Evolutionary conservation across 2,888 invertebrate genomes (phyloP), one percentile per base, ranked within the genome.

Genomic region (Drosophila monieri): DNA sequence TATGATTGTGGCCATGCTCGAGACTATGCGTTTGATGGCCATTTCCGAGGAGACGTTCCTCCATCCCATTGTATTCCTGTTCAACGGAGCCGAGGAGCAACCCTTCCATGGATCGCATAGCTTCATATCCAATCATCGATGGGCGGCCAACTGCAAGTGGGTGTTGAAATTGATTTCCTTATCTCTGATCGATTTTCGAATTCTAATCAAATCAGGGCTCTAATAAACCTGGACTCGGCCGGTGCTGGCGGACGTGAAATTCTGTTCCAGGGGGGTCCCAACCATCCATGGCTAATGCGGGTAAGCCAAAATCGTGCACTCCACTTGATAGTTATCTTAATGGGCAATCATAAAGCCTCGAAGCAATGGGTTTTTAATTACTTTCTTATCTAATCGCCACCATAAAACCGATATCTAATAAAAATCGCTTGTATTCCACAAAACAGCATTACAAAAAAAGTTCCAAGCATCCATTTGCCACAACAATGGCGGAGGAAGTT

Each of bases 171-270:
- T 6, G 9, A 0, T 14, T 2, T n/a, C 8, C 1, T 23, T 23
- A 15, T 10, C 8, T 37, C 1, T 14, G 10, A 32, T 2, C 0
- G 8, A 1, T 9, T 9, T 12, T 10, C 6, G 2, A 41, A 15
- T 27, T 43, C 3, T 37, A 14, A n/a, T 8, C 0, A 30, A 41
- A 41, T 18, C 15, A 80, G 94, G 48, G 94, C 95, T 0, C 95
- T 98, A 55, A 94, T 99, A 51, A 99, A 99, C 91, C 91, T 99
- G 66, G 99, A 99, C 90, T 95, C 97, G 0, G 96, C 96, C 43
- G 99, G 98, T 0, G 95, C 96, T 87, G 98, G 98, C 25, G 97
- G 98, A 1, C 95, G 96, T 74, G 97, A 98, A 77, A 93, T 96
- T 53, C 92, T 99, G 12, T 99, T 99, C 89, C 98, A 98, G 93